Evolutionary conservation across 2,888 invertebrate genomes (phyloP).

Genomic region (Drosophila mercatorum): DNA sequence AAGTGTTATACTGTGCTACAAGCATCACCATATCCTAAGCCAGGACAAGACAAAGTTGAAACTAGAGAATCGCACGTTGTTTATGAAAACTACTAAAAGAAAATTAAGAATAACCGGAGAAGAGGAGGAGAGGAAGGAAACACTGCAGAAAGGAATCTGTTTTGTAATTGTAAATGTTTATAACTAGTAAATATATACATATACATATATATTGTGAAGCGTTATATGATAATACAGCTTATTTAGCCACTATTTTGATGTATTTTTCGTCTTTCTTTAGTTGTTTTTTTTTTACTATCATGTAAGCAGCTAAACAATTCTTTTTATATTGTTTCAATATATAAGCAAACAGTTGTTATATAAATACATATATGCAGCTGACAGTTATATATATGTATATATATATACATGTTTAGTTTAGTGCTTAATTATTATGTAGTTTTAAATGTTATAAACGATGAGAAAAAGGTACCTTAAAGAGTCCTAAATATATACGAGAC

Average conservation of each 20-base stretch:
- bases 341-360: conserved; percentile 31
- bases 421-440: conserved; percentile 77
- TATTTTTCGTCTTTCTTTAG: conserved; percentile 3
- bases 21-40: conserved; percentile 56
- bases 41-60: conserved; percentile 46
- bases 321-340: conserved; percentile 60
- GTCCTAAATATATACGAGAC: conserved; percentile 46
- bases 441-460: conserved; percentile 64
- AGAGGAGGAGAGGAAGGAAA: conserved; percentile 7
- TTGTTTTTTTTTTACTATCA: conserved; percentile 45
- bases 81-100: conserved; percentile 36
- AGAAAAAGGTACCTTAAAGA: conserved; percentile 24
- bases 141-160: conserved; percentile 28
- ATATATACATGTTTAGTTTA: conserved; percentile 55
- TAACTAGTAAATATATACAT: conserved; percentile 24
- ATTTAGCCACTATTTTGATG: conserved; percentile 54
- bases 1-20: conserved; percentile 74
- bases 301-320: conserved; percentile 65
- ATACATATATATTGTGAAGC: conserved; percentile 39
- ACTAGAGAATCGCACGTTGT: conserved; percentile 66
- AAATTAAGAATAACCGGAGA: conserved; percentile 12
- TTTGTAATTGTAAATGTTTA: conserved; percentile 62
- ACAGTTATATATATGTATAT: conserved; percentile 19
- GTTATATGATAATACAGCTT: conserved; percentile 50
- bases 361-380: conserved; percentile 28